Conservation (phyloP, 1,140 invertebrate species). For the Drosophila pseudoananassae region DNA sequence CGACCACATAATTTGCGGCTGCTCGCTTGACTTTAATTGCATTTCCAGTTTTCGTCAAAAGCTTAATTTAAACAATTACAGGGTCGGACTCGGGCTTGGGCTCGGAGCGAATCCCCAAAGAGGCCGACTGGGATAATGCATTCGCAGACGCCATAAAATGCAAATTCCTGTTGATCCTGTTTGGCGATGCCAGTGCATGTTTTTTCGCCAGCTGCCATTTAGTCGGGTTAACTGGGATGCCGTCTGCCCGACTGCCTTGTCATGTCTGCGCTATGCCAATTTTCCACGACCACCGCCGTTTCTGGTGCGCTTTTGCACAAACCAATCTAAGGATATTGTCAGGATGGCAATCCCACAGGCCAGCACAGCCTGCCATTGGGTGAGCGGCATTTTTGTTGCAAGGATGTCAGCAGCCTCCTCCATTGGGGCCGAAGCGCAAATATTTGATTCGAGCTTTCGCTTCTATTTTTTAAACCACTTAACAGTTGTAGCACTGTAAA, state of each 20-base stretch:
- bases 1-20: conserved; percentile 55
- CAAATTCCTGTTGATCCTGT: conserved; percentile 83
- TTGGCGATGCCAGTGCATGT: conserved; percentile 75
- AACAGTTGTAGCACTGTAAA: conserved; percentile 32
- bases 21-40: conserved; percentile 63
- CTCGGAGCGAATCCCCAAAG: not conserved
- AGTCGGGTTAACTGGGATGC: conserved; percentile 49
- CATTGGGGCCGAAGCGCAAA: conserved; percentile 52
- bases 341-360: conserved; percentile 42
- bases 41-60: conserved; percentile 42
- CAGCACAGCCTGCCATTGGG: conserved; percentile 16
- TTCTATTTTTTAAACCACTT: conserved; percentile 13
- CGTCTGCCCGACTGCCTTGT: conserved; percentile 47
- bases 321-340: conserved; percentile 81
- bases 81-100: not conserved
- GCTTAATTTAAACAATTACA: conserved; percentile 75
- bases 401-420: conserved; percentile 6
- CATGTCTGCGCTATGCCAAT: conserved; percentile 71
- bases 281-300: conserved; percentile 70
- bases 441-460: conserved; percentile 71
- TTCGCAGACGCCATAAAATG: conserved; percentile 79
- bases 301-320: conserved; percentile 58
- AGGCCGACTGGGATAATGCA: conserved; percentile 42
- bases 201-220: conserved; percentile 63
- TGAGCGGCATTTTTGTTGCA: not conserved